Base-by-base conservation (phyloP, 2,888 invertebrate genomes). In the Aspidapion aeneum region DNA sequence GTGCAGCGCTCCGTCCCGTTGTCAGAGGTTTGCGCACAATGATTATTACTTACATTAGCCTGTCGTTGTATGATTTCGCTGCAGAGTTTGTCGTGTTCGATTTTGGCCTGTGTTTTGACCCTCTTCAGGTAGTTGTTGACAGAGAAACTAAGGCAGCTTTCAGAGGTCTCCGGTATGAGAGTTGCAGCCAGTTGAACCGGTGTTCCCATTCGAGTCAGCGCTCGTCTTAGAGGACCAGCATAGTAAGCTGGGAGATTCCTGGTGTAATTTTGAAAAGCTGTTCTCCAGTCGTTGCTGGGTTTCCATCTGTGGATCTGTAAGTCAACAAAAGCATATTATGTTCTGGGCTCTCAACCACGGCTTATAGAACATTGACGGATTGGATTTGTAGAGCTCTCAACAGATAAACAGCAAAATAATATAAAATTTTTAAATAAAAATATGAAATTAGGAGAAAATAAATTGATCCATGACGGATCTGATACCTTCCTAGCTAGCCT, bases 161-260 rank as follows among this genome's bases (percentile, higher is more conserved):
- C 97, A 76, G 93, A 87, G 70, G 89, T 91, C 75, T 99, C 98
- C 0, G 97, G 95, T 64, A 98, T 87, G 69, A 96, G 83, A 69
- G 90, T 92, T 78, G 91, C 90, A 9, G 93, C 86, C 66, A 95
- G 80, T 58, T 90, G 90, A 50, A 90, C 86, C 0, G 93, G 91
- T 1, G 95, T 93, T 54, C 94, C 95, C 90, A 98, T 96, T 77
- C 95, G 88, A 7, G 90, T 88, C 62, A 99, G 80, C 0, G 96
- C 97, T 80, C 96, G 86, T 69, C 95, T 87, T 70, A 99, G 81
- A 21, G 97, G 95, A 72, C 86, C 86, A 59, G 90, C 89, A 80
- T 98, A 99, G 80, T 99, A 99, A 2, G 94, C 90, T 12, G 99
- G 99, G 88, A 98, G 94, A n/a, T 94, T 91, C 72, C 95, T 90